Conservation (phyloP, 2,888 invertebrate genomes). For the Diploptera punctata region DNA sequence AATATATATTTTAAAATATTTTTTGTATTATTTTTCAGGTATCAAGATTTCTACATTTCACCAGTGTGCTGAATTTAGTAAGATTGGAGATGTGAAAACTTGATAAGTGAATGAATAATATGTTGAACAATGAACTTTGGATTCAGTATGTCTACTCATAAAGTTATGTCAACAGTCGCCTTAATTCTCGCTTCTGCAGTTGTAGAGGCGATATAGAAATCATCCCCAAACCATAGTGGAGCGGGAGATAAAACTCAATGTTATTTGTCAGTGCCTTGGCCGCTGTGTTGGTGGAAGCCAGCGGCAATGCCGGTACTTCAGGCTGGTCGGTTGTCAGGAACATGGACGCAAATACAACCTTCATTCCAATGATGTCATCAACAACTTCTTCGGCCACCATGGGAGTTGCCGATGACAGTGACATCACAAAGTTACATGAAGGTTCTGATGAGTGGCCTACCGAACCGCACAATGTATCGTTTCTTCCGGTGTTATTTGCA, state of each 20-base stretch:
- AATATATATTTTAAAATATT: too few species aligned
- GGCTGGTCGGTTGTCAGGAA: slow-evolving; percentile 24
- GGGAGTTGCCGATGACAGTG: slow-evolving; percentile 37
- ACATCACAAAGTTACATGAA: slow-evolving; percentile 26
- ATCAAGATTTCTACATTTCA: too few species aligned
- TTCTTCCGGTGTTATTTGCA: slow-evolving; percentile 45
- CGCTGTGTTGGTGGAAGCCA: slow-evolving; percentile 38
- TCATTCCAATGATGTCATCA: slow-evolving; percentile 29
- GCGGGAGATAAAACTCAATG: slow-evolving; percentile 36
- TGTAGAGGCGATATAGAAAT: too few species aligned
- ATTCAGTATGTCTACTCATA: too few species aligned
- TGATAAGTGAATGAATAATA: too few species aligned
- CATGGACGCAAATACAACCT: slow-evolving; percentile 34
- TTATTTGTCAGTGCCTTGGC: slow-evolving; percentile 43
- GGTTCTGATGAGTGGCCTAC: slow-evolving; percentile 38
- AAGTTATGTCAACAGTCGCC: too few species aligned
- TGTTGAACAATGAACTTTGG: too few species aligned
- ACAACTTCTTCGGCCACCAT: slow-evolving; percentile 31
- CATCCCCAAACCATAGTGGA: neutral
- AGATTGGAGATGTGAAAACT: too few species aligned
- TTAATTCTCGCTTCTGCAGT: neutral
- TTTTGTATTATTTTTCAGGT: too few species aligned
- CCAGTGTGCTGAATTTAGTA: too few species aligned
- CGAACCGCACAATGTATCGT: slow-evolving; percentile 42
- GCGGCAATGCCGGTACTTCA: slow-evolving; percentile 36